phyloP scores from a whole-genome alignment of 2,113 vertebrate species.

The Odobenus rosmarus region DNA sequence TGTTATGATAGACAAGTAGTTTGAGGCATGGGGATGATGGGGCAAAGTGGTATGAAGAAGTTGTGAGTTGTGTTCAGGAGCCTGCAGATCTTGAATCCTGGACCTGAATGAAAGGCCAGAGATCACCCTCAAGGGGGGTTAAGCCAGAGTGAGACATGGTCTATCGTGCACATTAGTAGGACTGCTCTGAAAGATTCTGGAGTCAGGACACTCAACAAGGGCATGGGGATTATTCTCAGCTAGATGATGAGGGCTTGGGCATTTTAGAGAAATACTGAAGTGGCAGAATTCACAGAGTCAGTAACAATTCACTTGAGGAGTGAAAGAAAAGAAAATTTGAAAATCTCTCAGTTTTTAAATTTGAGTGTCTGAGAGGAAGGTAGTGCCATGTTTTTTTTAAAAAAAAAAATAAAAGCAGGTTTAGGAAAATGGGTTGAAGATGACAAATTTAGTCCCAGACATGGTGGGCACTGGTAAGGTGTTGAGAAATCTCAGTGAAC shows the following conservation, averaged over 20 bases:
- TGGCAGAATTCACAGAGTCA: background rate
- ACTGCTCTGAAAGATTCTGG: background rate
- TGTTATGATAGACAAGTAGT: background rate
- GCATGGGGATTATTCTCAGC: background rate
- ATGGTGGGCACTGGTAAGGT: background rate
- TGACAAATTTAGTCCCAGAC: background rate
- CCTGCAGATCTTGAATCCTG: background rate
- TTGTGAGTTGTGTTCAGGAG: background rate
- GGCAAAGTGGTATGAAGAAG: background rate
- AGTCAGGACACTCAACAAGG: background rate
- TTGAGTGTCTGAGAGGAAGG: background rate
- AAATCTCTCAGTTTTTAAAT: background rate
- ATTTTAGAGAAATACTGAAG: background rate
- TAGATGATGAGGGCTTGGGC: background rate
- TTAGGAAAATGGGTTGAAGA: background rate
- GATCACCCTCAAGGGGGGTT: background rate
- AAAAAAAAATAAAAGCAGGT: background rate
- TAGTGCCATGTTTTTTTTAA: background rate
- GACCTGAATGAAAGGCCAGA: background rate
- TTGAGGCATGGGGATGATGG: background rate
- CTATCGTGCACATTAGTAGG: too few relatives aligned
- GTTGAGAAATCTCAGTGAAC: background rate
- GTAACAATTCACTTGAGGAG: background rate
- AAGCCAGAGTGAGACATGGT: background rate
- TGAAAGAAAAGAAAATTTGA: background rate